Evolutionary conservation across 35 echinoderm and acorn worm genomes (phyloP), one percentile per base, ranked within the genome.

Genomic region (Heliocidaris tuberculata): DNA sequence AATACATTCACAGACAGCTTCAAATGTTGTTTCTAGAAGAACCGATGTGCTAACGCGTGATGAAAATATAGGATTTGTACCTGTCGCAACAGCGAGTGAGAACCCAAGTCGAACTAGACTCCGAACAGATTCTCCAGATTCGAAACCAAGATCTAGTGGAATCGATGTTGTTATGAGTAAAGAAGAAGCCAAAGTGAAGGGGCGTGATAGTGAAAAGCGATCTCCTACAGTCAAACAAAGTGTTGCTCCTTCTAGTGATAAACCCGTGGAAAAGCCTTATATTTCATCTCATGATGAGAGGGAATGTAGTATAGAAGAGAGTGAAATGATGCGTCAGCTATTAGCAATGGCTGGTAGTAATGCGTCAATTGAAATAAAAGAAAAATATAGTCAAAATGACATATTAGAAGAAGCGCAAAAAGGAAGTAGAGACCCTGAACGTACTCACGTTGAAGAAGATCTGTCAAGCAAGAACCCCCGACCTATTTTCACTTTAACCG

Each of bases 261-360:
- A 78, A 78, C 27, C 65, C 65, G 7, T 27, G 65, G 65, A n/a
- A 78, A 78, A 78, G 65, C 65, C 65, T 78, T 78, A 78, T 78
- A 78, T 78, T 78, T 78, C 65, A n/a, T 78, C 65, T 78, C 29
- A 88, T 54, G 71, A 87, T 86, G 85, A 96, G 59, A 56, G n/a
- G 30, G 65, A 71, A 11, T 48, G 94, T 59, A 94, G 95, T 86
- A 13, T 96, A 12, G 96, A 98, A 70, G 97, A 98, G 27, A 95
- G 94, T 47, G 97, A 98, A 94, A 98, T 98, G 96, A 95, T 98
- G 97, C 35, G 96, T 48, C 97, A 98, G 92, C 88, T 98, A 9
- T 59, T 98, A 47, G 97, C 96, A 56, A 98, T 98, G 97, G 96
- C 97, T 42, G 96, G 85, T 17, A 50, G 47, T 42, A 48, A 89